Evolutionary conservation across 2,888 invertebrate genomes (phyloP), one percentile per base, ranked within the genome.

Genomic region (Microctonus brassicae): DNA sequence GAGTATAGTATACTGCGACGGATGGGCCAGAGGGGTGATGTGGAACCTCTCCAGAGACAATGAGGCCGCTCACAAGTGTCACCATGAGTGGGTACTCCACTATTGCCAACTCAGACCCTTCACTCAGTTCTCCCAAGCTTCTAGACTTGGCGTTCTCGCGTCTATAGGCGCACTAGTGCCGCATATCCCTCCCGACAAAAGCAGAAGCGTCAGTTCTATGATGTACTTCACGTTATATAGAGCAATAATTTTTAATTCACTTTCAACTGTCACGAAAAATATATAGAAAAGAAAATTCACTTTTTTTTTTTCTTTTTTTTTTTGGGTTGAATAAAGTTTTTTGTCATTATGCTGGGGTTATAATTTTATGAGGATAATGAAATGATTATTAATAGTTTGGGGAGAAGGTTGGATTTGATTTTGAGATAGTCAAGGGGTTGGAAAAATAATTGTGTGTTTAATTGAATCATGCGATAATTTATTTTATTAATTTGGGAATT

Each of bases 71-170:
- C 85, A 82, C 83, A 82, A 87, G 87, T 87, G 86, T 87, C 86
- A 83, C 85, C 84, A 83, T 82, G 84, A 87, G 86, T 86, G 84
- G 86, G 77, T 82, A 81, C 83, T 83, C 85, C 83, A 87, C 86
- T 86, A 87, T 86, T 87, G 87, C 87, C 85, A 86, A 87, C 86
- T 87, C 87, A 87, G 87, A 84, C 83, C 83, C 86, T 87, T 86
- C 83, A 86, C 76, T 79, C 80, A 81, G 81, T 79, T 60, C 68
- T 68, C 68, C 60, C 63, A 58, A 61, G 47, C 47, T 47, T 47
- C 58, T 58, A 66, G 64, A 62, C 71, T 57, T 52, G n/a, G 64
- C 69, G 61, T 73, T 72, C 73, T 72, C 75, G 55, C n/a, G 71
- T 53, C 72, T 74, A 73, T 73, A 71, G 73, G 76, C 75, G 75